Percentiles rank a stretch among this genome's conserved stretches.
Conservation (phyloP, 2,888 invertebrate species). For the Neoascia interrupta region DNA sequence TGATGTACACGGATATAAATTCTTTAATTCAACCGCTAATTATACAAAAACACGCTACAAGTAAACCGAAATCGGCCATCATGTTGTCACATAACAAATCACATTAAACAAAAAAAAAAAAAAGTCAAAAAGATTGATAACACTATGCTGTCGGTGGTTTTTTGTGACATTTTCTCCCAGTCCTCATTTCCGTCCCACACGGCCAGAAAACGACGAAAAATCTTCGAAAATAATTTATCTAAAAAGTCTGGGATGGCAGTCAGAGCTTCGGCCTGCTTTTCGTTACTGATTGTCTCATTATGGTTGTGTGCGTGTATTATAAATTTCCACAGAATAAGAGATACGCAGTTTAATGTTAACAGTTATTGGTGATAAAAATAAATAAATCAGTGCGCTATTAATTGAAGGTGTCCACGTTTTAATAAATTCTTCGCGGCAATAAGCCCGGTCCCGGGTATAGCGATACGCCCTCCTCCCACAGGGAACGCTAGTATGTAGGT, state of each 20-base stretch:
- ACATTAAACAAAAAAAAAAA: conserved; percentile 22
- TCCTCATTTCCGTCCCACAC: conserved; percentile 37
- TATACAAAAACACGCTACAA: conserved; percentile 24
- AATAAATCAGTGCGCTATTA: conserved; percentile 63
- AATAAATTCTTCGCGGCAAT: conserved; percentile 50
- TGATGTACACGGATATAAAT: conserved; percentile 8
- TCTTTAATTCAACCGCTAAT: conserved; percentile 34
- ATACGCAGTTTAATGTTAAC: conserved; percentile 62
- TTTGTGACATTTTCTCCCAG: too few relatives aligned
- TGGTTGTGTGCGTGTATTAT: conserved; percentile 10
- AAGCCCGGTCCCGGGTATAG: background rate
- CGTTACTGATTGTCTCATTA: background rate
- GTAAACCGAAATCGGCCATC: conserved; percentile 35
- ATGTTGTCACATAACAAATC: conserved; percentile 61
- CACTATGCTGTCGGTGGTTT: conserved; percentile 24
- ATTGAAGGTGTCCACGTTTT: conserved; percentile 59
- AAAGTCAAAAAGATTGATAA: conserved; percentile 37
- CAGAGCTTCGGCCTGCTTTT: conserved; percentile 13
- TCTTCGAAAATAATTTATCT: conserved; percentile 40
- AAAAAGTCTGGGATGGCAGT: conserved; percentile 25
- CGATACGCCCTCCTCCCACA: background rate
- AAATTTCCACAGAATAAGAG: conserved; percentile 47
- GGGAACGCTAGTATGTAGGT: background rate
- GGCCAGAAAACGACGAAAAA: background rate
- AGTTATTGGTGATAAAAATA: conserved; percentile 66